Base-by-base conservation (phyloP, 2,888 invertebrate genomes). In the Lordiphosa fenestrarum region DNA sequence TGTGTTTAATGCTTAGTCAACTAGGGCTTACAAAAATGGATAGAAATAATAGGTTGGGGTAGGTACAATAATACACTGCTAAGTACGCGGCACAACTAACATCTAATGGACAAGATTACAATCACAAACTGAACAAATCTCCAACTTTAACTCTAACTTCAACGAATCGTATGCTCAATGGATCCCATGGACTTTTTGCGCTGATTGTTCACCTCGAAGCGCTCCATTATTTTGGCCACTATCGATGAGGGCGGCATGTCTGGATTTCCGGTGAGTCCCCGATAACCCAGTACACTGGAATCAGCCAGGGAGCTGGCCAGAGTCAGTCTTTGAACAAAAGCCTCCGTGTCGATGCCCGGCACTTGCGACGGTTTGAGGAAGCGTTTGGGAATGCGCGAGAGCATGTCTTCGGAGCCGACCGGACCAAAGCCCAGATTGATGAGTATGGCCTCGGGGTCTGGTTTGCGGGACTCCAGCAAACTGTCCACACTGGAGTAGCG, bases 381-480 rank as follows among this genome's bases (percentile, higher is more conserved):
- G 19, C 90, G 81, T 70, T 92, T 93, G 3, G 97, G 97, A 89
- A 98, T 96, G 73, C 96, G 92, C 55, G 94, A 93, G 13, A 93
- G 87, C 72, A 93, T 92, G 82, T 93, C 93, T 50, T 93, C 92
- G 61, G 93, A 92, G 71, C 91, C 92, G 55, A 92, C 91, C 6
- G 94, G 95, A 0, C 95, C 95, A 88, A 95, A 95, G 9, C 96
- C 96, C 53, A 95, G 90, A 69, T 94, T 95, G 49, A 95, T 90
- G 25, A 98, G 91, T 53, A 98, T 94, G 53, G 95, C 95, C 87
- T 97, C 97, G 0, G 97, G 97, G 90, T 98, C 96, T 19, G 95
- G 95, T 84, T 93, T 94, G 37, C 97, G 91, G 13, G 95, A 92
- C 75, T 96, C 95, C 75, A 97, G 90, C 48, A 97, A 91, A 87